Conservation (phyloP, 2,888 invertebrate genomes). For the Trisateles emortualis region DNA sequence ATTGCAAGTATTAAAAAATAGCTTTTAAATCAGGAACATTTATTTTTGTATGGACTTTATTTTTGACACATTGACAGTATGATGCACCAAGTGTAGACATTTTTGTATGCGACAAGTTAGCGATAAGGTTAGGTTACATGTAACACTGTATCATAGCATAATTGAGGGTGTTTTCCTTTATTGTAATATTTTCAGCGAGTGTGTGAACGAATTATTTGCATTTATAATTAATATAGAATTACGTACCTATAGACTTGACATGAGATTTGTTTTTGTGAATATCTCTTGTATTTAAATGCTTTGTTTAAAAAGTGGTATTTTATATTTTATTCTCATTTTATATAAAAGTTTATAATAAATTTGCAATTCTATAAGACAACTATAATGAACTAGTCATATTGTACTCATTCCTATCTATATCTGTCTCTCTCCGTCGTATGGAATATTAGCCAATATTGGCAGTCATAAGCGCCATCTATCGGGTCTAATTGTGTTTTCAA, state of each 20-base stretch:
- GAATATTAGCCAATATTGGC: no score
- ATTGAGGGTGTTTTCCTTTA: conserved; percentile 61
- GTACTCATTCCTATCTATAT: neutral
- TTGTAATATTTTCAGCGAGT: conserved; percentile 35
- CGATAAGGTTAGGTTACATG: conserved; percentile 57
- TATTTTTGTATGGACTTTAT: conserved; percentile 76
- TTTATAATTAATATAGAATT: conserved; percentile 29
- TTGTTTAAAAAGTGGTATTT: neutral
- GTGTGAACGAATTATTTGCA: conserved; percentile 39
- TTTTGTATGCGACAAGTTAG: conserved; percentile 67
- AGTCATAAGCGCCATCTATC: no score
- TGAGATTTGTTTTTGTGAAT: conserved; percentile 17
- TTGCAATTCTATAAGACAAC: neutral
- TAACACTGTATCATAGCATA: conserved; percentile 47
- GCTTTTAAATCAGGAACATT: conserved; percentile 64
- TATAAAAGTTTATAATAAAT: neutral
- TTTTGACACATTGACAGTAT: conserved; percentile 57
- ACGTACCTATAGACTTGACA: conserved; percentile 14
- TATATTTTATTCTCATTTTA: conserved; percentile 1
- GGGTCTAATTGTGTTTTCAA: no score
- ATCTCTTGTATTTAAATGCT: neutral
- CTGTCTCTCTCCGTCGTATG: no score
- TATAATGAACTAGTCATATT: conserved; percentile 2
- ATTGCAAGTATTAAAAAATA: conserved; percentile 64
- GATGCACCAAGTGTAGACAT: conserved; percentile 71